A percentile compares a stretch with the other conserved stretches of the same genome.
These are phyloP conservation scores for Eurypyga helias DNA, from an alignment of 2,113 vertebrate genomes.

Conservation along the genomic window DNA sequence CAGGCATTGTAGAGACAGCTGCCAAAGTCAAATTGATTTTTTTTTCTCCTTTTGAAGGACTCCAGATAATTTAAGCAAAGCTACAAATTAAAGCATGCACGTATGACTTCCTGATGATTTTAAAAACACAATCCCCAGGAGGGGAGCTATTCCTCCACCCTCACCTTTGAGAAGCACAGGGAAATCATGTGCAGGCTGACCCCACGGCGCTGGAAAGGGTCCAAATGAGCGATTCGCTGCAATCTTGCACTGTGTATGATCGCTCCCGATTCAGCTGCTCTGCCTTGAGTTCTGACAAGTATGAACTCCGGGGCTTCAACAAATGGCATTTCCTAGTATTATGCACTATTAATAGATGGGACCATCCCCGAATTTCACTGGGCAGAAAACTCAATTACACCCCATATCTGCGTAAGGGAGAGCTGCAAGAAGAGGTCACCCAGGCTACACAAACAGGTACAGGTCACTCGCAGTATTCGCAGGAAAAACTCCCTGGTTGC, in stretches of 20 bases:
- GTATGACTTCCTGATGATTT: neutral
- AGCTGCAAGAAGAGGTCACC: neutral
- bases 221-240: neutral
- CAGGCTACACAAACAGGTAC: neutral
- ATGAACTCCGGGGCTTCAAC: neutral
- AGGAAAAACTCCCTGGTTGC: neutral
- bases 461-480: too few species aligned
- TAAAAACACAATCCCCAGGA: neutral
- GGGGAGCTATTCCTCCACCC: neutral
- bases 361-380: neutral
- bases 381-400: neutral
- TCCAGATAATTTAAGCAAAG: constrained; percentile 39
- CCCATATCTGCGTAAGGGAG: rapidly evolving
- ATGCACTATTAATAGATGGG: neutral
- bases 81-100: constrained; percentile 16
- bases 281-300: neutral
- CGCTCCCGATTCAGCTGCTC: neutral
- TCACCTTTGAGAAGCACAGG: neutral
- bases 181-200: neutral
- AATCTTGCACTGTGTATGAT: neutral
- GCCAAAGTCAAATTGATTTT: constrained; percentile 74
- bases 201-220: neutral
- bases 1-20: constrained; percentile 55
- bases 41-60: constrained; percentile 64
- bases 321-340: neutral